phyloP scores from a whole-genome alignment of 2,888 invertebrate genomes.

The Tinea trinotella region DNA sequence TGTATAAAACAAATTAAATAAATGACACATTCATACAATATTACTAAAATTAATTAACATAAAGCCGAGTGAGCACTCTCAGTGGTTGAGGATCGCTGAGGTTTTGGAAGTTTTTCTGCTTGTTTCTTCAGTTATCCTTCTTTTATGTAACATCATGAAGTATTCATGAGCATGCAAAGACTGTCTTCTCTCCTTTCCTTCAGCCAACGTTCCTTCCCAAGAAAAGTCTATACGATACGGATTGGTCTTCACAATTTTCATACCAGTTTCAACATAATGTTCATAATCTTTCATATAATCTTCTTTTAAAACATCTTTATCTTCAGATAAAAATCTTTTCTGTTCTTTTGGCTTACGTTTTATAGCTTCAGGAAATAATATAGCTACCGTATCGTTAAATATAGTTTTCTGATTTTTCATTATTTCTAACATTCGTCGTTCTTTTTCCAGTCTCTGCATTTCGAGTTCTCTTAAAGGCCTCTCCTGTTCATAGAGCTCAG shows the following conservation, averaged over 20 bases:
- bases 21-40: no score
- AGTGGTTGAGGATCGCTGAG: no score
- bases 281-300: conserved; percentile 51
- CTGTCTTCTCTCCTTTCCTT: conserved; percentile 62
- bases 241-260: conserved; percentile 53
- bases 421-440: conserved; percentile 68
- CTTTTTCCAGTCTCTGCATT: conserved; percentile 70
- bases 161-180: conserved; percentile 53
- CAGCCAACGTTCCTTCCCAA: conserved; percentile 69
- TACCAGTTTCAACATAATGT: conserved; percentile 37
- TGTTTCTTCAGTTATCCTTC: conserved; percentile 39
- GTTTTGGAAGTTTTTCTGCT: no score
- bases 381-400: conserved; percentile 76
- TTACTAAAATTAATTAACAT: no score
- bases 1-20: no score
- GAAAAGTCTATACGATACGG: conserved; percentile 63
- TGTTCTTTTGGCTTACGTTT: conserved; percentile 54
- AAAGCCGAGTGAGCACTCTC: no score
- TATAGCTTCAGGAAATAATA: conserved; percentile 74
- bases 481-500: conserved; percentile 72
- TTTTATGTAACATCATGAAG: conserved; percentile 45
- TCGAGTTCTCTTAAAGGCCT: conserved; percentile 74
- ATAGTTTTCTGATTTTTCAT: conserved; percentile 73
- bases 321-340: conserved; percentile 54
- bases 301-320: conserved; percentile 45